A percentile compares a stretch with the other conserved stretches of the same genome.
Conservation (phyloP, 23 tunicate species). For the Corella eumyota region DNA sequence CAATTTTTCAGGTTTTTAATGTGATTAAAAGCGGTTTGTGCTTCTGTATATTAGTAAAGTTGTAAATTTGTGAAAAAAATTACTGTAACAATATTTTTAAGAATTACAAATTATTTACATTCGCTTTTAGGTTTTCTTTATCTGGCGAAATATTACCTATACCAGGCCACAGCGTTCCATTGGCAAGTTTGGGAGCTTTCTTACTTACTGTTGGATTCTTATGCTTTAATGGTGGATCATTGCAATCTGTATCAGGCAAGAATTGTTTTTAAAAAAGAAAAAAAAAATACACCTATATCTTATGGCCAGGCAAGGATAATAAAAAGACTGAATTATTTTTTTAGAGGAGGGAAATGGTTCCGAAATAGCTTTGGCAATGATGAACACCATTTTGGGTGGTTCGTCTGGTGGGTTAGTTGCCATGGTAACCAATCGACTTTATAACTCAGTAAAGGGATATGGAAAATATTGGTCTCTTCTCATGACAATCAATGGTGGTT, state of each 20-base stretch:
- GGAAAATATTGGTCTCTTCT: conserved; percentile 61
- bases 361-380: conserved; percentile 34
- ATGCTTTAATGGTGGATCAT: conserved; percentile 81
- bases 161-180: conserved; percentile 38
- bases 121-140: conserved; percentile 8
- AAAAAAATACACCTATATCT: too few relatives aligned
- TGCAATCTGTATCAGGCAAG: conserved; percentile 27
- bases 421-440: conserved; percentile 11
- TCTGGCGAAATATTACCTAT: conserved; percentile 10
- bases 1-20: too few relatives aligned
- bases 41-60: too few relatives aligned
- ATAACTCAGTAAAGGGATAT: conserved; percentile 14
- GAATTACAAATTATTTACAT: too few relatives aligned
- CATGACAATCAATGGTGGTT: conserved; percentile 56
- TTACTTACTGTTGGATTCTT: conserved; percentile 66
- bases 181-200: conserved; percentile 57
- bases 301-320: too few relatives aligned
- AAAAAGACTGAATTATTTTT: too few relatives aligned
- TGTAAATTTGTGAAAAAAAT: too few relatives aligned
- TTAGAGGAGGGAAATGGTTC: conserved; percentile 25
- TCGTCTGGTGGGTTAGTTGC: conserved; percentile 40
- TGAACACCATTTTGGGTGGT: conserved; percentile 61
- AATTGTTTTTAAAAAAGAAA: too few relatives aligned
- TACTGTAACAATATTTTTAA: too few relatives aligned
- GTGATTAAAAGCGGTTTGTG: too few relatives aligned